Conservation (phyloP, 2,888 invertebrate species). For the Crocallis elinguaria region DNA sequence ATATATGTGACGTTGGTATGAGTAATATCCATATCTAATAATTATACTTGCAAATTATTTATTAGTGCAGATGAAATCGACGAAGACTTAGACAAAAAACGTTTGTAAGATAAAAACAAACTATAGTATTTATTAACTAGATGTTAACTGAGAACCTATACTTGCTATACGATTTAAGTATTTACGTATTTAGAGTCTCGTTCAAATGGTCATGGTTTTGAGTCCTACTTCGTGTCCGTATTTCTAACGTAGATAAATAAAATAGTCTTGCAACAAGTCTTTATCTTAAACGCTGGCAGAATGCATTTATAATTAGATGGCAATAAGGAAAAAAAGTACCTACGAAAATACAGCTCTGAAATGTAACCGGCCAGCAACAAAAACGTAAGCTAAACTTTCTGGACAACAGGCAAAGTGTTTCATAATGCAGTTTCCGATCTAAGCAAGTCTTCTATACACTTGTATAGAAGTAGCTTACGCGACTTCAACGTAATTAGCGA, state of each 20-base stretch:
- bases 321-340: background rate
- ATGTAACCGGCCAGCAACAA: conserved; percentile 1
- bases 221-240: too few relatives aligned
- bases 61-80: background rate
- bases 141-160: too few relatives aligned
- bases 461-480: conserved; percentile 39
- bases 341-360: background rate
- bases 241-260: too few relatives aligned
- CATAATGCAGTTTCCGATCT: conserved; percentile 6
- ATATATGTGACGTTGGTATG: conserved; percentile 19
- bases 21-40: conserved; percentile 8
- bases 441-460: background rate
- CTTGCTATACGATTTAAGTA: too few relatives aligned
- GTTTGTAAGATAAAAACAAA: too few relatives aligned
- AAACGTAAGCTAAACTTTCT: conserved; percentile 13
- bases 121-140: too few relatives aligned
- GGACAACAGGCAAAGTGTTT: background rate
- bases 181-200: too few relatives aligned
- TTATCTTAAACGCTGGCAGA: background rate
- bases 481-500: conserved; percentile 38
- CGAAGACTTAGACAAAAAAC: too few relatives aligned
- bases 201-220: too few relatives aligned
- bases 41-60: conserved; percentile 15
- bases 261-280: too few relatives aligned
- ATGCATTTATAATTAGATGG: background rate